Evolutionary conservation across 1,140 invertebrate genomes (phyloP).

Genomic region (Frieseomelitta varia): DNA sequence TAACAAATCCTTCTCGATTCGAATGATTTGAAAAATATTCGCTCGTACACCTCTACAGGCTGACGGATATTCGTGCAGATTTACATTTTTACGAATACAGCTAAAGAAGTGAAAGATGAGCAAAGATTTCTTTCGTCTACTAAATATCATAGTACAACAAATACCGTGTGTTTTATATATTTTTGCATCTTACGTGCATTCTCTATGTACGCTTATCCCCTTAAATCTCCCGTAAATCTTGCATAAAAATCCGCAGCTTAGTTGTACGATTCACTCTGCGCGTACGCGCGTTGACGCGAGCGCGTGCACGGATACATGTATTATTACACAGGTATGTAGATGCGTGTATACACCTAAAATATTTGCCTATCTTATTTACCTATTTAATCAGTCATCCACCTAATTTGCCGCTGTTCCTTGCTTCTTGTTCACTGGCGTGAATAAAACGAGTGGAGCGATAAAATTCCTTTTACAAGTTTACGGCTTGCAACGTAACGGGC

Average conservation of each 20-base stretch:
- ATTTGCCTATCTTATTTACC: slow-evolving; percentile 16
- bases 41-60: not conserved
- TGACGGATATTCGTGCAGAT: not conserved
- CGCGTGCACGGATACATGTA: not conserved
- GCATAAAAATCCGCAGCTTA: not conserved
- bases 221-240: not conserved
- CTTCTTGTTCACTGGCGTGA: not conserved
- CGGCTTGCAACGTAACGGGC: not conserved
- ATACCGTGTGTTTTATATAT: not conserved
- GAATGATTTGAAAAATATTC: not conserved
- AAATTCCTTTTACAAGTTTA: slow-evolving; percentile 9
- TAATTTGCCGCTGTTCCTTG: not conserved
- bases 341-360: not conserved
- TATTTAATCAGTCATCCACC: slow-evolving; percentile 15
- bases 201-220: too few relatives aligned
- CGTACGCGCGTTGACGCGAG: not conserved
- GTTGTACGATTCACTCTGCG: not conserved
- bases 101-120: not conserved
- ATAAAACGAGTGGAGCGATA: slow-evolving; percentile 26
- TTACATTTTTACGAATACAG: too few relatives aligned
- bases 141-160: not conserved
- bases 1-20: not conserved
- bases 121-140: not conserved
- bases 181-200: not conserved
- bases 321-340: not conserved